Evolutionary conservation across 2,888 invertebrate species (phyloP).

Genomic region (Unio delphinus): DNA sequence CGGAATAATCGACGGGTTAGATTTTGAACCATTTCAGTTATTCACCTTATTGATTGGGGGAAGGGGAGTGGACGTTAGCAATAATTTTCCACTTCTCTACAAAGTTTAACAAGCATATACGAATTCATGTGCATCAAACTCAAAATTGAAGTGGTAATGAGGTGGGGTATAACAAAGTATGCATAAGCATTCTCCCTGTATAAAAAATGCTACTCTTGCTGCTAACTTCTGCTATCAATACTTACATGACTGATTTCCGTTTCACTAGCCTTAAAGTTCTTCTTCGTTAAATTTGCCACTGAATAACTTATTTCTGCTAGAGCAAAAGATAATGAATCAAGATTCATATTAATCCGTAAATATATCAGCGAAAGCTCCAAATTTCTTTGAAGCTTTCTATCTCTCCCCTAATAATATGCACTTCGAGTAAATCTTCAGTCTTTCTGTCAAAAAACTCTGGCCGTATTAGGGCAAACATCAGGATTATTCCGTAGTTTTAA

Average conservation of each 20-base stretch:
- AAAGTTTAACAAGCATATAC: no score
- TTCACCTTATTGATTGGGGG: no score
- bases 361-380: slow-evolving; percentile 96
- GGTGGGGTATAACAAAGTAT: no score
- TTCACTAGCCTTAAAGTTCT: slow-evolving; percentile 92
- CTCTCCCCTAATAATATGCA: slow-evolving; percentile 34
- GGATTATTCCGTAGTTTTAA: slow-evolving; percentile 40
- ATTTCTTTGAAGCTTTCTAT: slow-evolving; percentile 65
- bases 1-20: no score
- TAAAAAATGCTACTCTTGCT: no score
- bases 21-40: no score
- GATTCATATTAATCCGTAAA: slow-evolving; percentile 74
- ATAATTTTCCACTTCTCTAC: no score
- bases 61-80: no score
- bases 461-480: slow-evolving; percentile 43
- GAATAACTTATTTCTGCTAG: slow-evolving; percentile 98
- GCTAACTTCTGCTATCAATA: slow-evolving; percentile 35
- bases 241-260: slow-evolving; percentile 92
- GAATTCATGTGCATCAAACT: no score
- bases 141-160: no score
- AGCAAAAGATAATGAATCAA: slow-evolving; percentile 98
- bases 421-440: slow-evolving; percentile 28
- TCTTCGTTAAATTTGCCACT: slow-evolving; percentile 95
- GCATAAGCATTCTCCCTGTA: no score
- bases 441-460: slow-evolving; percentile 33